Evolutionary conservation across 2,888 invertebrate genomes (phyloP).

Genomic region (Calameuta filiformis): DNA sequence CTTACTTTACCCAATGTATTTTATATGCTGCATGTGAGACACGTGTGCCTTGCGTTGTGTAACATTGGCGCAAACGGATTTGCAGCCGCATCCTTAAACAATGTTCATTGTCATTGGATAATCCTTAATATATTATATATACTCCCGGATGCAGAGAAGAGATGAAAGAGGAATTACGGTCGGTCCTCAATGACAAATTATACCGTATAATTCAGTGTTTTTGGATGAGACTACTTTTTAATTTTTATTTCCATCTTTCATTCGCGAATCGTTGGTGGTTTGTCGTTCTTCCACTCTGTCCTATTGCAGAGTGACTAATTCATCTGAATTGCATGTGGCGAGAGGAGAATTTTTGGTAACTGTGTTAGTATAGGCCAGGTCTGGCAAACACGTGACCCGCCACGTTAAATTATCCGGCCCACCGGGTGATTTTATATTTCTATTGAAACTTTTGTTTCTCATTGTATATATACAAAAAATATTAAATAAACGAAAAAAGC

Average conservation of each 20-base stretch:
- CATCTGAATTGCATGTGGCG: not conserved
- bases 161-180: not conserved
- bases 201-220: not conserved
- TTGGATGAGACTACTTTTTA: not conserved
- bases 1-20: not conserved
- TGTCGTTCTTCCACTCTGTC: not conserved
- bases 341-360: not conserved
- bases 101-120: not conserved
- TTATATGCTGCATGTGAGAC: not conserved
- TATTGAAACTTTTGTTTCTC: too few species aligned
- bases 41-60: not conserved
- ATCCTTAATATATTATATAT: not conserved
- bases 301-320: not conserved
- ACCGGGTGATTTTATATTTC: too few species aligned
- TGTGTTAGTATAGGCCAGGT: too few species aligned
- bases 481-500: too few species aligned
- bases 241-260: not conserved
- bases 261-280: not conserved
- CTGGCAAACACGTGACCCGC: too few species aligned
- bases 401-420: too few species aligned
- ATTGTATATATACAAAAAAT: too few species aligned
- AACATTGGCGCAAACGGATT: not conserved
- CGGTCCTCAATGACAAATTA: too few species aligned
- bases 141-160: not conserved
- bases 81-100: slow-evolving; percentile 1